Evolutionary conservation across 2,888 invertebrate genomes (phyloP).

Genomic region (Drosophila affinis): DNA sequence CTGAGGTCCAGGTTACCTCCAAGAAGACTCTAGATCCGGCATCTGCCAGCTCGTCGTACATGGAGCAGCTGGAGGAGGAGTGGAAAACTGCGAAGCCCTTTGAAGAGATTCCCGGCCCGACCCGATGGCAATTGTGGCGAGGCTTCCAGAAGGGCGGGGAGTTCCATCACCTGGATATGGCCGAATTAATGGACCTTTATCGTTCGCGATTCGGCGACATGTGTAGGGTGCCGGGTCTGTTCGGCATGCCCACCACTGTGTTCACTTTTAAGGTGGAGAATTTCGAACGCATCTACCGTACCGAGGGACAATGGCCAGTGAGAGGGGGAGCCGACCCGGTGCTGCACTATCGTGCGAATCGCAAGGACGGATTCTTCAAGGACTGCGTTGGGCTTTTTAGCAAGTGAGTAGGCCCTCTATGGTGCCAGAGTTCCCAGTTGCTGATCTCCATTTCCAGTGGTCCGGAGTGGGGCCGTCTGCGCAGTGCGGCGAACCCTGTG

Average conservation of each 20-base stretch:
- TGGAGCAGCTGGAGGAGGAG: slow-evolving; percentile 48
- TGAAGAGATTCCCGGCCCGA: slow-evolving; percentile 70
- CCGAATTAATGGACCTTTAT: slow-evolving; percentile 44
- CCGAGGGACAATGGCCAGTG: slow-evolving; percentile 84
- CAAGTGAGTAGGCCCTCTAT: slow-evolving; percentile 35
- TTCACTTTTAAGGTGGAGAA: slow-evolving; percentile 85
- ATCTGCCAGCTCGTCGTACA: slow-evolving; percentile 28
- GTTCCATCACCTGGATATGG: slow-evolving; percentile 29
- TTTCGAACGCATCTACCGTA: slow-evolving; percentile 84
- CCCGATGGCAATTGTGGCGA: slow-evolving; percentile 63
- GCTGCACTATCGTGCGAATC: slow-evolving; percentile 80
- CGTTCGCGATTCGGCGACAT: slow-evolving; percentile 82
- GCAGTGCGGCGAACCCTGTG: slow-evolving; percentile 87
- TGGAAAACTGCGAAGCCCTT: slow-evolving; percentile 67
- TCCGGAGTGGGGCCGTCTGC: slow-evolving; percentile 86
- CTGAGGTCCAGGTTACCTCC: not conserved
- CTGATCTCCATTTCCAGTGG: slow-evolving; percentile 82
- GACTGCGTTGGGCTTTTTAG: slow-evolving; percentile 40
- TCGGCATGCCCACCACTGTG: slow-evolving; percentile 80
- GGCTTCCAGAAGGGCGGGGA: slow-evolving; percentile 58
- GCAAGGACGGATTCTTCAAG: slow-evolving; percentile 49
- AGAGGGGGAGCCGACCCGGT: slow-evolving; percentile 82
- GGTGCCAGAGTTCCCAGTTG: slow-evolving; percentile 14
- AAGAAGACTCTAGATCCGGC: not conserved
- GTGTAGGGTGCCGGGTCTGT: slow-evolving; percentile 82